Evolutionary conservation across 2,113 vertebrate genomes (phyloP).

Genomic region (Castor canadensis): DNA sequence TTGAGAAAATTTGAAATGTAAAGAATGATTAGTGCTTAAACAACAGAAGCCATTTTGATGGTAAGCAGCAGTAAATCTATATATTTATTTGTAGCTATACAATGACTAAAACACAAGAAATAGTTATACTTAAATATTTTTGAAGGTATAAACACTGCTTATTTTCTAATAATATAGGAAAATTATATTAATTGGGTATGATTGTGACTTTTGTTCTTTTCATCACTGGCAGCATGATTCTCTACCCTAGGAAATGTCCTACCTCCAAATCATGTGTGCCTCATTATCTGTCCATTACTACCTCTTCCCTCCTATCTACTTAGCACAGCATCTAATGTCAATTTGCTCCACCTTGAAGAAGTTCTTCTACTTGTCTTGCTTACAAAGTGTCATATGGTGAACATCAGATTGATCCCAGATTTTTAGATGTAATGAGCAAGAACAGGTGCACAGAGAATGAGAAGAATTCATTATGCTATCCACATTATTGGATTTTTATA

Average conservation of each 20-base stretch:
- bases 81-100: neutral
- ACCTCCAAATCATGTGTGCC: neutral
- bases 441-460: slow-evolving; percentile 72
- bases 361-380: slow-evolving; percentile 69
- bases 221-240: neutral
- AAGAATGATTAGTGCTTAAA: neutral
- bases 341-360: slow-evolving; percentile 52
- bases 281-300: neutral
- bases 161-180: too few species aligned
- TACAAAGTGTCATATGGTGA: slow-evolving; percentile 62
- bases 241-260: neutral
- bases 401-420: slow-evolving; percentile 66
- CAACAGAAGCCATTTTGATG: neutral
- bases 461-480: slow-evolving; percentile 73
- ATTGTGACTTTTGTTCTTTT: neutral
- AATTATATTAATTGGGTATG: neutral
- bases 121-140: neutral
- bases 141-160: neutral
- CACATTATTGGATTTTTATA: slow-evolving; percentile 54
- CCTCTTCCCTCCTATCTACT: neutral
- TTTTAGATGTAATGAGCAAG: slow-evolving; percentile 67
- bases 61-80: neutral
- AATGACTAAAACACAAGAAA: neutral
- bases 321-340: neutral
- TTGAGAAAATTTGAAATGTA: neutral